Conservation (phyloP, 1,140 invertebrate species). For the Drosophila mojavensis region DNA sequence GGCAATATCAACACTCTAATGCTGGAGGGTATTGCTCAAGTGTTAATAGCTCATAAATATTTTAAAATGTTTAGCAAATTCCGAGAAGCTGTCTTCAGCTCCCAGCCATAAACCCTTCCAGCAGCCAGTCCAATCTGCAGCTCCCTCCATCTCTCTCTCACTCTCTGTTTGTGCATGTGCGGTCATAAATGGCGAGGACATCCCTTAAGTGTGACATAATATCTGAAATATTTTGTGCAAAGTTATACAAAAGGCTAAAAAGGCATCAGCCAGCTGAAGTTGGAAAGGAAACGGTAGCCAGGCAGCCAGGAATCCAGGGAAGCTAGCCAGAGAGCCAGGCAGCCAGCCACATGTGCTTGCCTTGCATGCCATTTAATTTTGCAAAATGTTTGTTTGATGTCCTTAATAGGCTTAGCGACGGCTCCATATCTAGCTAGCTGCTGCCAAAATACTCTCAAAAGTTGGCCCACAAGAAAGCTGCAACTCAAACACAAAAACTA, state of each 20-base stretch:
- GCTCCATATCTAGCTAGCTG: conserved; percentile 11
- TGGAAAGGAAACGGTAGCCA: background rate
- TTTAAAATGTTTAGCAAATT: conserved; percentile 80
- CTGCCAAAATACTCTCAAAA: conserved; percentile 62
- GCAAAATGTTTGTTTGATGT: conserved; percentile 83
- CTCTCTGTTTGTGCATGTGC: conserved; percentile 38
- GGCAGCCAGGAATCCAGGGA: background rate
- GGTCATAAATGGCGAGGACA: conserved; percentile 74
- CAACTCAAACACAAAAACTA: conserved; percentile 81
- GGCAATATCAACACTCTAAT: conserved; percentile 23
- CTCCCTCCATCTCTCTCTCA: conserved; percentile 1
- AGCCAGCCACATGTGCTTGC: conserved; percentile 69
- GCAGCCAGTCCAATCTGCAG: conserved; percentile 4
- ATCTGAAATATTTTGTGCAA: conserved; percentile 81
- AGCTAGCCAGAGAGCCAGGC: background rate
- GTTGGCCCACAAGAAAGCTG: conserved; percentile 63
- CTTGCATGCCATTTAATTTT: conserved; percentile 82
- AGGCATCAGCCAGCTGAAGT: conserved; percentile 4
- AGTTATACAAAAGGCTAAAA: conserved; percentile 69
- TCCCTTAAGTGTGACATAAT: conserved; percentile 83
- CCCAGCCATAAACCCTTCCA: conserved; percentile 26
- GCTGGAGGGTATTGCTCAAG: conserved; percentile 63
- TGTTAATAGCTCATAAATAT: conserved; percentile 83
- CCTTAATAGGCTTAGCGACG: conserved; percentile 79
- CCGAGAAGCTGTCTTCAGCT: conserved; percentile 51